Conservation (phyloP, 2,888 invertebrate species). For the Endotricha flammealis region DNA sequence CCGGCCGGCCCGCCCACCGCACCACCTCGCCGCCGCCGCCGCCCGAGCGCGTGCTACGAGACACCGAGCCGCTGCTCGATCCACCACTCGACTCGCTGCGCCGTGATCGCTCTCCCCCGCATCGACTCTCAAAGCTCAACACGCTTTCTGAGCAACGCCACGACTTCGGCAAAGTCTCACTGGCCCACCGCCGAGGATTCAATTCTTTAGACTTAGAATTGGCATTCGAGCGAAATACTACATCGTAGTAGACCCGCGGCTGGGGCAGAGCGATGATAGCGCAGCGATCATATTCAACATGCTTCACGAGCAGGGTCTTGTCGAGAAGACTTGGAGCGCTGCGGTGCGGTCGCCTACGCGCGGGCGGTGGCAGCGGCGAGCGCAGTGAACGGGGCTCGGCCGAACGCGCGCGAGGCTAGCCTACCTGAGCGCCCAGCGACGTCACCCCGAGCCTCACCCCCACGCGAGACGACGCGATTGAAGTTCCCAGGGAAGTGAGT, state of each 20-base stretch:
- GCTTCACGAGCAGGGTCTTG: conserved; percentile 64
- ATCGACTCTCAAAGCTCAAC: conserved; percentile 47
- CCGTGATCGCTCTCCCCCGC: conserved; percentile 37
- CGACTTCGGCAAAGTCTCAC: conserved; percentile 62
- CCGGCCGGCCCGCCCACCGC: conserved; percentile 67
- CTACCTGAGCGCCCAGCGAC: conserved; percentile 82
- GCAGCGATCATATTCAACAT: conserved; percentile 64
- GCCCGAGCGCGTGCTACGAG: conserved; percentile 23
- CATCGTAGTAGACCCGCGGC: conserved; percentile 64
- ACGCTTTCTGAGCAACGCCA: conserved; percentile 70
- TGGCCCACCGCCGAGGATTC: conserved; percentile 58
- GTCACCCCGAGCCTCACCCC: conserved; percentile 87
- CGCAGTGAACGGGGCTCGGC: conserved; percentile 55
- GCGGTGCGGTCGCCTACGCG: conserved; percentile 44
- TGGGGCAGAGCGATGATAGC: conserved; percentile 67
- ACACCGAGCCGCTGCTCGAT: conserved; percentile 33
- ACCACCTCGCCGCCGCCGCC: conserved; percentile 55
- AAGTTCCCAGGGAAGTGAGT: conserved; percentile 82
- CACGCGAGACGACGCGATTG: conserved; percentile 78
- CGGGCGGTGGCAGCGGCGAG: conserved; percentile 37
- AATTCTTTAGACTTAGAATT: conserved; percentile 43
- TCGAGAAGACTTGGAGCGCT: conserved; percentile 62
- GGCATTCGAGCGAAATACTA: conserved; percentile 44
- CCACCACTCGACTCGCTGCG: conserved; percentile 36
- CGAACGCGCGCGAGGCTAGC: conserved; percentile 77